Evolutionary conservation across 1,140 invertebrate species (phyloP).

Genomic region (Tetramorium parvispinum): DNA sequence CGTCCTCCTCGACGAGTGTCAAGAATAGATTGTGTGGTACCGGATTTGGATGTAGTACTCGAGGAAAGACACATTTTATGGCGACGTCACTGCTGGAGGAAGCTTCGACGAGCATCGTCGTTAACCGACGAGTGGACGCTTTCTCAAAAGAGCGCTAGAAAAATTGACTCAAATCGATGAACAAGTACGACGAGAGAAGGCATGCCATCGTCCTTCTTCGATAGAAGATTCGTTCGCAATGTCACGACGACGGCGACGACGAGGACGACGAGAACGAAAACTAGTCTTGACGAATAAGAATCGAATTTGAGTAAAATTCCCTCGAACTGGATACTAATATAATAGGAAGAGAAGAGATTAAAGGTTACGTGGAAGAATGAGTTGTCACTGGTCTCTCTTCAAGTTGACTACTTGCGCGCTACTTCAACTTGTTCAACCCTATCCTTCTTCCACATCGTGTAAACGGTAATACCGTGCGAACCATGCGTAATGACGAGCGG

Average conservation of each 20-base stretch:
- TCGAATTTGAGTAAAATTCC: not conserved
- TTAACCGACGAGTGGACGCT: not conserved
- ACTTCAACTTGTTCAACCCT: no score
- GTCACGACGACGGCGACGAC: not conserved
- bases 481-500: conserved; percentile 73
- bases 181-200: not conserved
- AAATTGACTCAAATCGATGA: not conserved
- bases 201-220: not conserved
- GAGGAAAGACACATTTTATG: not conserved
- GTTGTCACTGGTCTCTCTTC: not conserved
- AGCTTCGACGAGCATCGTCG: not conserved
- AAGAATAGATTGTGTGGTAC: not conserved
- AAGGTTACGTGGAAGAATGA: no score
- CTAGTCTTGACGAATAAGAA: not conserved
- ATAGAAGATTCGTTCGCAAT: not conserved
- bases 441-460: not conserved
- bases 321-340: no score
- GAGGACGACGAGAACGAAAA: not conserved
- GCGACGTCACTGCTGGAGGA: conserved; percentile 4
- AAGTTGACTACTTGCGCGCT: not conserved
- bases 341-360: no score
- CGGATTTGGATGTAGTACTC: not conserved
- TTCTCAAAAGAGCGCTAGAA: not conserved
- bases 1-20: not conserved
- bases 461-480: conserved; percentile 10